Evolutionary conservation across 35 echinoderm and acorn worm species (phyloP), one percentile per base, ranked within the genome.

Genomic region (Eucidaris tribuloides): DNA sequence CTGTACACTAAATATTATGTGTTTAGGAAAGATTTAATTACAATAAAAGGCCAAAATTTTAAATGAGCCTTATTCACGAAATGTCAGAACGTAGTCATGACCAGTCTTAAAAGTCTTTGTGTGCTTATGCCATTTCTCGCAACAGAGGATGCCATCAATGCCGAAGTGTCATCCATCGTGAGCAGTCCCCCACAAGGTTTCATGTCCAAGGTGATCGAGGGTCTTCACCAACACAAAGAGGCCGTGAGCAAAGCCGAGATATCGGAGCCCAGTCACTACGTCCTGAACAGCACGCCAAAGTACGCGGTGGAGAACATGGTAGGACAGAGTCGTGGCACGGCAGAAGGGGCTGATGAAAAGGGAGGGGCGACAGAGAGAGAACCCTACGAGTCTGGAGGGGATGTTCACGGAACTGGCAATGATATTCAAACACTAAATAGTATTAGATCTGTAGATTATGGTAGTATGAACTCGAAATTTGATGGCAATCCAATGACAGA

Each of bases 101-200:
- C n/a, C n/a, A n/a, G n/a, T n/a, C n/a, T n/a, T n/a, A n/a, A n/a
- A n/a, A n/a, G n/a, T n/a, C n/a, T n/a, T n/a, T n/a, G n/a, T n/a
- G n/a, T n/a, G n/a, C n/a, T n/a, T n/a, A n/a, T n/a, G n/a, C 33
- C 42, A 36, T 76, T 45, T 57, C 43, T 5, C 17, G 30, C 61
- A 25, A 5, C 62, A 81, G 83, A 80, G 31, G 89, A 86, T 81
- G 89, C 42, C 17, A 86, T 60, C 7, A 92, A 92, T 71, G 83
- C 85, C 49, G 89, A 92, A 44, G 64, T 92, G 7, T 86, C 64
- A 31, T 81, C 76, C 14, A 79, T 86, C 46, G 84, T 76, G 5
- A 81, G 48, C 42, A 92, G 84, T 58, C 84, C 84, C 15, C 76
- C 27, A 17, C 36, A 33, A 6, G 84, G 60, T 50, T 79, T 87